Conservation (phyloP, 2,113 vertebrate species). For the Saccopteryx leptura region DNA sequence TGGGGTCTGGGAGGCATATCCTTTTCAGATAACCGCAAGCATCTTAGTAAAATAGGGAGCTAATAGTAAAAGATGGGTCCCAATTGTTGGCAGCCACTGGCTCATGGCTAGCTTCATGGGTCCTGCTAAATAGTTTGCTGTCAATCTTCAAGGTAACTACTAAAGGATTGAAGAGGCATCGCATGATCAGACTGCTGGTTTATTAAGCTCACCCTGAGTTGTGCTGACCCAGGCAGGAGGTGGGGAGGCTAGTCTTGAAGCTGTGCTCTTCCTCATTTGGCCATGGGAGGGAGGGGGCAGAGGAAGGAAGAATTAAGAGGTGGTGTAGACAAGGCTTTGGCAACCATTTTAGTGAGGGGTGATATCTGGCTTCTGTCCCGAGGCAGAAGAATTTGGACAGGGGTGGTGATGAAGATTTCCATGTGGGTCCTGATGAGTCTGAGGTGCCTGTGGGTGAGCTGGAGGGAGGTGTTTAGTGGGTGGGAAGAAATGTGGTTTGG, state of each 20-base stretch:
- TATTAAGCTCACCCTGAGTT: not conserved
- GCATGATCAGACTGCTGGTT: not conserved
- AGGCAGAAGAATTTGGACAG: slow-evolving; percentile 54
- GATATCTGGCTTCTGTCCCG: slow-evolving; percentile 11
- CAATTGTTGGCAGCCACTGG: not conserved
- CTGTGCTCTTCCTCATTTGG: not conserved
- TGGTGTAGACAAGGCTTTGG: slow-evolving; percentile 44
- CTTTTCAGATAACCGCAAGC: not conserved
- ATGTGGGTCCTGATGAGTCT: slow-evolving; percentile 44
- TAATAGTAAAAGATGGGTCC: not conserved
- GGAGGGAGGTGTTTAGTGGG: slow-evolving; percentile 64
- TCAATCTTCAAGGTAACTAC: slow-evolving; percentile 1
- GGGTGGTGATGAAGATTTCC: slow-evolving; percentile 10
- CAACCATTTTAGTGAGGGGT: slow-evolving; percentile 24
- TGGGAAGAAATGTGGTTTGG: not conserved
- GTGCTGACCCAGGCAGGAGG: not conserved
- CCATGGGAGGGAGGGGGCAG: not conserved
- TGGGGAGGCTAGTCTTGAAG: not conserved
- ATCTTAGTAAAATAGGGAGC: not conserved
- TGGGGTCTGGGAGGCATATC: not conserved
- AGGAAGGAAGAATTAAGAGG: slow-evolving; percentile 33
- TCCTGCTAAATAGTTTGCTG: not conserved
- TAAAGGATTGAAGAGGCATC: not conserved
- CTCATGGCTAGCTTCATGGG: not conserved
- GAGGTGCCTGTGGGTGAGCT: slow-evolving; percentile 52